Evolutionary conservation across 1,140 invertebrate species (phyloP), one percentile per base, ranked within the genome.

Genomic region (Bombus waltoni): DNA sequence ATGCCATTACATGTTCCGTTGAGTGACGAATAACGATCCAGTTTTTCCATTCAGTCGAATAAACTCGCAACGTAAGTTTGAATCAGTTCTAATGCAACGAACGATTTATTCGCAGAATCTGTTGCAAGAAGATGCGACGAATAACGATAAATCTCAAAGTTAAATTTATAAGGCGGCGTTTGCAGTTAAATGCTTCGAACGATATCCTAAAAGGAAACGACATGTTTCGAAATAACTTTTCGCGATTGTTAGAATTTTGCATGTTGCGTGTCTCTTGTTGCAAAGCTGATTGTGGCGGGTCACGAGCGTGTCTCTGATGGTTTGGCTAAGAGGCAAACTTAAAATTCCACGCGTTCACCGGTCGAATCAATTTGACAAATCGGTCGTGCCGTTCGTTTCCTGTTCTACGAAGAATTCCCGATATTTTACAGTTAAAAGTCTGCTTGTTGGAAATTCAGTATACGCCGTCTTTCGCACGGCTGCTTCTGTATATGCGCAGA

Each of bases 371-470:
- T 76, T 53, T 62, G 78, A 81, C 73, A 88, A 83, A 83, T 87
- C 85, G 86, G 32, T 18, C 62, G 68, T 78, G 40, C 65, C 38
- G 35, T n/a, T 77, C 44, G 82, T 78, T 79, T 28, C 25, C 32
- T 40, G 22, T 68, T 71, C 68, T 70, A n/a, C 53, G n/a, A 71
- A 84, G 40, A 47, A 75, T 88, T 71, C 32, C 44, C 25, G 53
- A 44, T 57, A 68, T 75, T 68, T 40, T 40, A 32, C 59, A 86
- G 62, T 44, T 44, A 71, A 83, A 72, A 53, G 32, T 35, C 57
- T 70, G 53, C n/a, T 47, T 59, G 74, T 81, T 35, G 77, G 86
- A 86, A 88, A 88, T 86, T 80, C 72, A 44, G 65, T 65, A 22
- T 71, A 74, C 66, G 28, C 32, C 44, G 44, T 3, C 57, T 66